Evolutionary conservation across 35 echinoderm and acorn worm species (phyloP).

Genomic region (Ophioderma brevispina): DNA sequence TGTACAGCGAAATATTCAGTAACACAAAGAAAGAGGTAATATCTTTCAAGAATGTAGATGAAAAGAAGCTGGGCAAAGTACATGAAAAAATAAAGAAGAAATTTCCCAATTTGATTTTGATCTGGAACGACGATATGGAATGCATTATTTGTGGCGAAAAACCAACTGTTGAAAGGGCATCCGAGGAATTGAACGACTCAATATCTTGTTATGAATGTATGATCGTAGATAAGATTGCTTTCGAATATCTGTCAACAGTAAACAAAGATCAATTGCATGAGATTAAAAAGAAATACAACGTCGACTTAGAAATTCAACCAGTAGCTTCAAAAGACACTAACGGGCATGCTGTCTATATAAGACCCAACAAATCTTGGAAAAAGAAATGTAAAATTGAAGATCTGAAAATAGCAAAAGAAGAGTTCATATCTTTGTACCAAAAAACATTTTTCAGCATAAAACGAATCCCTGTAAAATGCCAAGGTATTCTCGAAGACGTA

Average conservation of each 20-base stretch:
- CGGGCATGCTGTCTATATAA: not conserved
- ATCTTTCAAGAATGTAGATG: not conserved
- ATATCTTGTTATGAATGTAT: not conserved
- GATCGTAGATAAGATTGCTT: not conserved
- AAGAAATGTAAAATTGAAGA: not conserved
- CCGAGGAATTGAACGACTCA: not conserved
- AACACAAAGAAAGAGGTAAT: not conserved
- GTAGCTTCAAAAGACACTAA: not conserved
- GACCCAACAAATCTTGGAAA: not conserved
- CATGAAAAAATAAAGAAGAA: not conserved
- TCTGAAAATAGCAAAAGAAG: not conserved
- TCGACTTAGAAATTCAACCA: not conserved
- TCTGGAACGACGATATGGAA: not conserved
- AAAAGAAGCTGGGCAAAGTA: not conserved
- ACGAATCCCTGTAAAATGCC: not conserved
- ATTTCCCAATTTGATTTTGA: not conserved
- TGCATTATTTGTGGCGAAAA: not conserved
- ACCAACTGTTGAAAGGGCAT: not conserved
- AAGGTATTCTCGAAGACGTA: not conserved
- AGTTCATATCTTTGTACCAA: conserved; percentile 7
- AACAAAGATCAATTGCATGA: not conserved
- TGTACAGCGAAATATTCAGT: not conserved
- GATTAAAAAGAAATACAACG: not conserved
- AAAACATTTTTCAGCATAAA: not conserved
- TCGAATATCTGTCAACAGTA: not conserved